Evolutionary conservation across 2,888 invertebrate genomes (phyloP).

Genomic region (Ophion obscuratus): DNA sequence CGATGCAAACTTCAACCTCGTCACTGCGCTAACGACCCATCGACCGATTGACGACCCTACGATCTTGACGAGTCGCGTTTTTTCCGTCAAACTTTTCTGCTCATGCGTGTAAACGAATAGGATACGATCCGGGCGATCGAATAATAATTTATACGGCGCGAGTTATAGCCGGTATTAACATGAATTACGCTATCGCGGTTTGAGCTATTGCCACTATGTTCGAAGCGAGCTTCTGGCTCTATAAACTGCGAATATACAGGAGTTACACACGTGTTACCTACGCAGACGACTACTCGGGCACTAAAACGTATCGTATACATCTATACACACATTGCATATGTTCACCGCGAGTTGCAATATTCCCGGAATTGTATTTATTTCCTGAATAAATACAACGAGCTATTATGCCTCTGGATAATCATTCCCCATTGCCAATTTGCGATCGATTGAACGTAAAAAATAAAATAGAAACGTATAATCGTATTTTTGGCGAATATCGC

Average conservation of each 20-base stretch:
- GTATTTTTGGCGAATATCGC: neutral
- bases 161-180: conserved; percentile 70
- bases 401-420: neutral
- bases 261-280: conserved; percentile 20
- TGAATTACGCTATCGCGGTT: conserved; percentile 69
- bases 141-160: conserved; percentile 68
- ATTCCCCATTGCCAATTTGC: neutral
- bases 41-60: too few species aligned
- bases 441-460: neutral
- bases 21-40: too few species aligned
- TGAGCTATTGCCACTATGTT: conserved; percentile 67
- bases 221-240: conserved; percentile 51
- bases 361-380: neutral
- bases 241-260: conserved; percentile 55
- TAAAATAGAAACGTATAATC: neutral
- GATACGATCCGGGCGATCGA: conserved; percentile 52
- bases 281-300: conserved; percentile 2
- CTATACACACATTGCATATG: neutral
- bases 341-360: neutral
- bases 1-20: too few species aligned
- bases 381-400: neutral
- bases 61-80: neutral
- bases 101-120: neutral
- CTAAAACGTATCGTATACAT: conserved; percentile 21
- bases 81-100: neutral